phyloP scores from a whole-genome alignment of 1,140 invertebrate genomes.

The Halyomorpha halys region DNA sequence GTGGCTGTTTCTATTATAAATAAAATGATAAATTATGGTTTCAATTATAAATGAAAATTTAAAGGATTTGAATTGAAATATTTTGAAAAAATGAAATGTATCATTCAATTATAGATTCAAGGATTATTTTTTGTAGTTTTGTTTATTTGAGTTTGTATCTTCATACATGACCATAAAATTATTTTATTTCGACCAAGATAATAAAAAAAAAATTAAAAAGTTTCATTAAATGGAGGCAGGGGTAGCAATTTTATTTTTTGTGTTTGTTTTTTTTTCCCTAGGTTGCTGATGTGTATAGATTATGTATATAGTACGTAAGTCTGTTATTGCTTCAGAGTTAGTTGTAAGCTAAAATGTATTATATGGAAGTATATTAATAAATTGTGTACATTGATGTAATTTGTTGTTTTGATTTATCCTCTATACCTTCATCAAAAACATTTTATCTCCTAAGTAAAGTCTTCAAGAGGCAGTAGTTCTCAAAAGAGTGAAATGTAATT shows the following conservation, averaged over 20 bases:
- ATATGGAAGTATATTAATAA: slow-evolving; percentile 25
- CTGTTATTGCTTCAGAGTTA: slow-evolving; percentile 21
- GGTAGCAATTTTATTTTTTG: slow-evolving; percentile 5
- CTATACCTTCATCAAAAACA: neutral
- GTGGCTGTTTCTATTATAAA: slow-evolving; percentile 6
- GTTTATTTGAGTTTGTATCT: neutral
- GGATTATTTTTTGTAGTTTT: neutral
- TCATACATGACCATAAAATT: neutral
- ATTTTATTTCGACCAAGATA: neutral
- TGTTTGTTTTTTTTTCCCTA: neutral
- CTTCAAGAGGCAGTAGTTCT: too few relatives aligned
- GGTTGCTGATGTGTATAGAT: slow-evolving; percentile 12
- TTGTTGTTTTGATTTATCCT: neutral
- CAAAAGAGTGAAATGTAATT: too few relatives aligned
- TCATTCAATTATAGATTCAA: neutral
- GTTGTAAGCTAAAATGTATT: slow-evolving; percentile 23
- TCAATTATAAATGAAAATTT: neutral
- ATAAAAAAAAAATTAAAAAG: neutral
- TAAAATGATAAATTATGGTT: slow-evolving; percentile 6
- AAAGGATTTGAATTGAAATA: neutral
- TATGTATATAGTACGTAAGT: slow-evolving; percentile 24
- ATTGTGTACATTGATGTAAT: slow-evolving; percentile 25
- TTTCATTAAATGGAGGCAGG: slow-evolving; percentile 2
- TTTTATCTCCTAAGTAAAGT: too few relatives aligned
- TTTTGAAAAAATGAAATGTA: neutral